Evolutionary conservation across 2,113 vertebrate genomes (phyloP).

Genomic region (Dinomys branickii): DNA sequence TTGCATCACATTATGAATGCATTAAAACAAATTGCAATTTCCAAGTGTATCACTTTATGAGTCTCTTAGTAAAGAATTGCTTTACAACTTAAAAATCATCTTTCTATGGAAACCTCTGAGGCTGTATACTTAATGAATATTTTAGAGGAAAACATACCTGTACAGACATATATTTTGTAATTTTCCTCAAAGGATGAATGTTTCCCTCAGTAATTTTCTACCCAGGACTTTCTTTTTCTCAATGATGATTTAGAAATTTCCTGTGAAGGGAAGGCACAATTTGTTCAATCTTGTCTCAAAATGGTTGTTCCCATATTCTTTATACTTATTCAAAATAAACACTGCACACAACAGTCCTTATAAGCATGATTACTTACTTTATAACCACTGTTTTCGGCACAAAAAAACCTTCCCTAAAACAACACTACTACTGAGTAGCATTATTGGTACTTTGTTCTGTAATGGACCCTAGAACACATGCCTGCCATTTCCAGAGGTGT

Average conservation of each 20-base stretch:
- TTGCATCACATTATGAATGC: conserved; percentile 58
- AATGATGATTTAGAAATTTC: not conserved
- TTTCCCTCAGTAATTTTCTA: conserved; percentile 38
- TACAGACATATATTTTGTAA: not conserved
- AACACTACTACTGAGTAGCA: too few species aligned
- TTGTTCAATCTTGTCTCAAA: not conserved
- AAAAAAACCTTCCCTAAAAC: not conserved
- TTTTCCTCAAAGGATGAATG: conserved; percentile 37
- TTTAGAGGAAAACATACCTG: conserved; percentile 15
- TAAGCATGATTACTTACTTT: not conserved
- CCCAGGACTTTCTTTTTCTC: not conserved
- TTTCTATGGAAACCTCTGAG: conserved; percentile 43
- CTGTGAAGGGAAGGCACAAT: not conserved
- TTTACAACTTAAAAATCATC: conserved; percentile 56
- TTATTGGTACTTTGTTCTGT: not conserved
- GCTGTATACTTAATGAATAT: conserved; percentile 35
- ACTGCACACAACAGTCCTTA: not conserved
- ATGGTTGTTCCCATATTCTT: not conserved
- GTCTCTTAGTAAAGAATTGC: conserved; percentile 51
- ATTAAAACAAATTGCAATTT: conserved; percentile 61
- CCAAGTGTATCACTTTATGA: conserved; percentile 57
- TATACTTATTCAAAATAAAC: not conserved
- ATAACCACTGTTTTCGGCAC: not conserved
- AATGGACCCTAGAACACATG: not conserved
- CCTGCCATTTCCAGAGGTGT: not conserved